These are phyloP conservation scores for Archips crataeganus DNA, from an alignment of 2,888 invertebrate species.

Conservation along the genomic window DNA sequence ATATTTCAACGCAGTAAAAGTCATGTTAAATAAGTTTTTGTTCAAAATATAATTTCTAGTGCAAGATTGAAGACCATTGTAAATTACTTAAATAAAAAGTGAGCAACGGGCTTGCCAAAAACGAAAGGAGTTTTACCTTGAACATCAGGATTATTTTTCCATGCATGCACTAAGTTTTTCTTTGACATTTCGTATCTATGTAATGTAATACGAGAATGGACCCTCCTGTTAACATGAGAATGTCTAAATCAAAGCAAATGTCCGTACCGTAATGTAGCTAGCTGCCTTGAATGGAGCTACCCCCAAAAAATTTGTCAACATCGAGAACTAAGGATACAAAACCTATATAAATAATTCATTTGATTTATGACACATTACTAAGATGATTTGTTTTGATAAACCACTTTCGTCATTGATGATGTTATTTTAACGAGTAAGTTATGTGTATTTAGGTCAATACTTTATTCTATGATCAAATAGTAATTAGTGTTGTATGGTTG, in stretches of 20 bases:
- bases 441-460: background rate
- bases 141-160: background rate
- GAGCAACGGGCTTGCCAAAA: background rate
- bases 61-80: too few relatives aligned
- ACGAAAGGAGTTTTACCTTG: background rate
- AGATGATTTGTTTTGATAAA: background rate
- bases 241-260: background rate
- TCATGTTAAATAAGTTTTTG: too few relatives aligned
- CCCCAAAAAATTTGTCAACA: background rate
- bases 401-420: background rate
- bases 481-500: too few relatives aligned
- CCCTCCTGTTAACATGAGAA: background rate
- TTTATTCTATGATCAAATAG: too few relatives aligned
- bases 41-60: too few relatives aligned
- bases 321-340: background rate
- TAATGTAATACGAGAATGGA: background rate
- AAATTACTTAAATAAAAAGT: too few relatives aligned
- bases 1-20: too few relatives aligned
- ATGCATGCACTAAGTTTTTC: background rate
- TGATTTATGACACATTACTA: background rate
- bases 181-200: background rate
- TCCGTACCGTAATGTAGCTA: background rate
- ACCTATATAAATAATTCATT: background rate
- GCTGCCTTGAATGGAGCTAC: background rate
- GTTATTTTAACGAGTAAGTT: background rate